Evolutionary conservation across 1,140 invertebrate genomes (phyloP).

Genomic region (Euschistus heros): DNA sequence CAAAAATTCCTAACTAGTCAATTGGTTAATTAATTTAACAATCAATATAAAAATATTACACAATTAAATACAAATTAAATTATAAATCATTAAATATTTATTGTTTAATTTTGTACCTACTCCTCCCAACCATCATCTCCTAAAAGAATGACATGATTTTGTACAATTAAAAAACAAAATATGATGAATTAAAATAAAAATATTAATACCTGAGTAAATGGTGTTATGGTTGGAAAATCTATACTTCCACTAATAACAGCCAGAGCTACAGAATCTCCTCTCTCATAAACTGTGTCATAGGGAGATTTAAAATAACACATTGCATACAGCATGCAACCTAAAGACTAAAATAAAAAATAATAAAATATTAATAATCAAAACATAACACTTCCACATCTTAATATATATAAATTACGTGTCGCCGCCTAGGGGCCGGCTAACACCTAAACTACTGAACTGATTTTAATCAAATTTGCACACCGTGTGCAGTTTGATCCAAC

Average conservation of each 20-base stretch:
- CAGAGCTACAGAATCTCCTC: conserved; percentile 76
- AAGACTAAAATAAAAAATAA: conserved; percentile 50
- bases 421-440: too few species aligned
- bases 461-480: too few species aligned
- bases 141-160: too few species aligned
- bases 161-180: too few species aligned
- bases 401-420: too few species aligned
- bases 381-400: too few species aligned
- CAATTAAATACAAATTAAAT: neutral
- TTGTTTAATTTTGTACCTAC: too few species aligned
- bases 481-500: too few species aligned
- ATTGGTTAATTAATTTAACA: too few species aligned
- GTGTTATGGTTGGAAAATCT: conserved; percentile 56
- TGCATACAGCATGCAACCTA: conserved; percentile 77
- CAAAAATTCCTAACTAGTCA: too few species aligned
- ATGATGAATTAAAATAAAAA: neutral
- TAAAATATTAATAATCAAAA: neutral
- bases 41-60: neutral
- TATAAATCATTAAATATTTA: neutral
- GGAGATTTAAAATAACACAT: conserved; percentile 78
- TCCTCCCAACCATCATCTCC: too few species aligned
- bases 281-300: conserved; percentile 73
- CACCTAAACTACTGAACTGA: too few species aligned
- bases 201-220: conserved; percentile 47
- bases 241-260: conserved; percentile 70